Base-by-base conservation (phyloP, 2,888 invertebrate species). In the Ectemnius lituratus region DNA sequence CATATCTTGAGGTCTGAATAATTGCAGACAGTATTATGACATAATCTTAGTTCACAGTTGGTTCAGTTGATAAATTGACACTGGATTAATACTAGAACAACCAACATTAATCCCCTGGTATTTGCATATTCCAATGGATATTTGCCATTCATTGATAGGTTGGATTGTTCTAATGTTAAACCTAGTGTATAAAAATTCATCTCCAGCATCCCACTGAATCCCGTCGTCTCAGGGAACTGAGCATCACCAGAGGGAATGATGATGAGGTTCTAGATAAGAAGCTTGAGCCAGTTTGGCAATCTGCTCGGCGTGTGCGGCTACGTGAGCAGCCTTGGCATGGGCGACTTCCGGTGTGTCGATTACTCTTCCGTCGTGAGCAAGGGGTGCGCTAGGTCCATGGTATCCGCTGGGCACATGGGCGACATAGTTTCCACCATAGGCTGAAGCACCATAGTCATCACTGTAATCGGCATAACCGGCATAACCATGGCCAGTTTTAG, bases 271-370 rank as follows among this genome's bases (percentile, higher is more conserved):
- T 1, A 59, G 65, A 27, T 81, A 68, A 0, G 80, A 45, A 2
- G 73, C 14, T 0, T 71, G 67, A 6, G 59, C n/a, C 62, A 80
- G 67, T 74, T 87, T 87, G 62, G 86, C 72, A 2, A 84, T 64
- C 70, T 86, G 87, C 16, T 83, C 87, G 57, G 84, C 84, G 69
- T 85, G 84, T 8, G 88, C 86, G 46, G 84, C 85, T 69, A 88
- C 75, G 69, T 89, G 89, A 4, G 86, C 85, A 16, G 87, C 88
- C 73, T 90, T 90, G 58, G 89, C 89, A 73, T 89, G 87, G 23
- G 87, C 86, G 27, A 90, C 88, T 80, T 90, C 90, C 59, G 88
- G 88, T 0, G 89, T 90, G 75, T 90, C 90, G 61, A 87, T 74
- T 8, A 88, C 87, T 14, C 85, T 81, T 0, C 88, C 87, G 18